Evolutionary conservation across 2,113 vertebrate genomes (phyloP), one percentile per base, ranked within the genome.

Genomic region (Colossoma macropomum): DNA sequence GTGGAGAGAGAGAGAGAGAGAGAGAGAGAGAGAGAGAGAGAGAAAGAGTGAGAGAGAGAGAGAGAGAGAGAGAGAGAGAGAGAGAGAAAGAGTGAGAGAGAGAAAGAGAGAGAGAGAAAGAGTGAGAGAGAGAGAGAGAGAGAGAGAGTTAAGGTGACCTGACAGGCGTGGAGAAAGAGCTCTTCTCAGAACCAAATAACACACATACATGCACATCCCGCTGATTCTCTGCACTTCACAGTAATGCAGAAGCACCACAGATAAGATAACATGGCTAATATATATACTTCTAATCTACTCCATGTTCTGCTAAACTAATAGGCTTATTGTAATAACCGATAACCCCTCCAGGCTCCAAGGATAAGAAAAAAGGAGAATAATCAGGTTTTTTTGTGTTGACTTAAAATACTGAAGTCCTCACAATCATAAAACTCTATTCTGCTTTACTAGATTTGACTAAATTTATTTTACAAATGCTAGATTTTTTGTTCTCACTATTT

Each of bases 81-180:
- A 66, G 56, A 65, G n/a, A 54, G 70, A 48, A 56, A 45, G 48
- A 32, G 65, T 60, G 52, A 62, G 50, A 1, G 50, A 1, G 59
- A 73, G 16, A 59, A 48, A 56, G 23, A 59, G 48, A 74, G 63
- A 77, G 56, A 73, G 34, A 70, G 59, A 56, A 52, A 30, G 15
- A 56, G 59, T 41, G 65, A 71, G 52, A 62, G 16, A 52, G 59
- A 34, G 34, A 41, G 56, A 72, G 60, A 79, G 41, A 73, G 62
- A 62, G 68, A 34, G 17, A 50, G 62, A 60, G 25, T 71, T 73
- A 62, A 62, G 38, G 38, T 50, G 79, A 34, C 54, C 28, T 19
- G 28, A 77, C 83, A 81, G 73, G 17, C 66, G 23, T 81, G 30
- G 34, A 85, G 38, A 84, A 75, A 52, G 15, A 70, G 56, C 59